Percentiles rank a stretch among this genome's conserved stretches.
phyloP scores from a whole-genome alignment of 1,140 invertebrate species.

The Habropoda laboriosa region DNA sequence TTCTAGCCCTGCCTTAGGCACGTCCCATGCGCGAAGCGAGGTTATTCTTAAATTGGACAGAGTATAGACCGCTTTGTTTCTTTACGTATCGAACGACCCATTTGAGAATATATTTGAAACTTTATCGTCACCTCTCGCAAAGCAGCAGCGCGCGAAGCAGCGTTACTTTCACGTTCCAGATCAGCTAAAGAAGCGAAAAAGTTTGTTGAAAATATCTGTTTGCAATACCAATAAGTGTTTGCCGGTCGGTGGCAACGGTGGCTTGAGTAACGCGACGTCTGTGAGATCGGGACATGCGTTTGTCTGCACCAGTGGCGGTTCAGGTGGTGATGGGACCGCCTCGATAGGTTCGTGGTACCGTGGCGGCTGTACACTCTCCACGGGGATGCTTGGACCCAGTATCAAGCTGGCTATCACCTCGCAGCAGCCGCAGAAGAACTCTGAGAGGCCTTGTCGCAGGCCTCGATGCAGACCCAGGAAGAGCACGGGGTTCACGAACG shows the following conservation, averaged over 20 bases:
- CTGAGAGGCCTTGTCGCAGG: conserved; percentile 86
- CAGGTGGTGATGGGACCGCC: conserved; percentile 74
- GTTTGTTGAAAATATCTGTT: background rate
- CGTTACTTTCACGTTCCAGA: background rate
- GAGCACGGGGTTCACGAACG: conserved; percentile 91
- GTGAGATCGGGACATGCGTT: conserved; percentile 70
- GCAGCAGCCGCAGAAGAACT: conserved; percentile 88
- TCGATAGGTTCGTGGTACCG: conserved; percentile 67
- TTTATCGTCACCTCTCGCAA: too few relatives aligned
- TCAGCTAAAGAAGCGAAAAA: background rate
- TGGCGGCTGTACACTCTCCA: conserved; percentile 72
- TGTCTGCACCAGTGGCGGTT: conserved; percentile 73
- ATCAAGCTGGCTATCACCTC: conserved; percentile 85
- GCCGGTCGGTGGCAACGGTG: conserved; percentile 77
- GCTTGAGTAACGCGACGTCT: conserved; percentile 81
- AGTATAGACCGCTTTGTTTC: too few relatives aligned
- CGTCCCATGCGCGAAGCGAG: too few relatives aligned
- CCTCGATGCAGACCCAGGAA: conserved; percentile 91
- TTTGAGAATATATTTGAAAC: too few relatives aligned
- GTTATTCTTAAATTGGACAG: too few relatives aligned
- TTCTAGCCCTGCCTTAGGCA: too few relatives aligned
- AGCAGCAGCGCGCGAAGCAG: background rate
- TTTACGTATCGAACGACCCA: too few relatives aligned
- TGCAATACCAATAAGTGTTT: conserved; percentile 69
- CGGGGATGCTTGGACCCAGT: conserved; percentile 81